Evolutionary conservation across 2,888 invertebrate genomes (phyloP).

Genomic region (Oligia strigilis): DNA sequence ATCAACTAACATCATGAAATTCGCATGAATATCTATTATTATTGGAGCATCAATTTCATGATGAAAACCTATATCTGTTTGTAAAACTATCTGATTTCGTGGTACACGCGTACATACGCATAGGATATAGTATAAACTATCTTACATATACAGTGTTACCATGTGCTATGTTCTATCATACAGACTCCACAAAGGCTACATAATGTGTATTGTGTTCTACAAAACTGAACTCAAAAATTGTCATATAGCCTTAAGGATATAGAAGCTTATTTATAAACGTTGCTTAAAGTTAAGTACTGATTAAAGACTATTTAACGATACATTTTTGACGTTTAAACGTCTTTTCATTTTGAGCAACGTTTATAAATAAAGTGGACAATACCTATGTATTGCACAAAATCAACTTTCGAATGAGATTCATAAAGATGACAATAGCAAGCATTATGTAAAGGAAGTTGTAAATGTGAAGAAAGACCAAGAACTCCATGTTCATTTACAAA

Average conservation of each 20-base stretch:
- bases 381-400: neutral
- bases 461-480: neutral
- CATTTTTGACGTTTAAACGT: neutral
- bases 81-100: constrained; percentile 15
- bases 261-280: neutral
- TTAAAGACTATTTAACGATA: neutral
- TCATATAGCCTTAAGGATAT: neutral
- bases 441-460: neutral
- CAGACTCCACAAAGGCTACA: neutral
- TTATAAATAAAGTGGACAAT: neutral
- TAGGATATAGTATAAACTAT: neutral
- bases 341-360: neutral
- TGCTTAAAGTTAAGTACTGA: neutral
- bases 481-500: neutral
- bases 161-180: neutral
- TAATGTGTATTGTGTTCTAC: neutral
- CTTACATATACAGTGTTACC: neutral
- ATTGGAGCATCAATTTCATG: constrained; percentile 11
- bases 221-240: neutral
- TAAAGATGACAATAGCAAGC: neutral
- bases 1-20: constrained; percentile 3
- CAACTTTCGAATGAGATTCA: neutral
- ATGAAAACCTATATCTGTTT: constrained; percentile 16
- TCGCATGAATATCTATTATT: constrained; percentile 16
- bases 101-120: neutral